These are phyloP conservation scores for Germaria angustata DNA, from an alignment of 2,888 invertebrate species.

Conservation along the genomic window DNA sequence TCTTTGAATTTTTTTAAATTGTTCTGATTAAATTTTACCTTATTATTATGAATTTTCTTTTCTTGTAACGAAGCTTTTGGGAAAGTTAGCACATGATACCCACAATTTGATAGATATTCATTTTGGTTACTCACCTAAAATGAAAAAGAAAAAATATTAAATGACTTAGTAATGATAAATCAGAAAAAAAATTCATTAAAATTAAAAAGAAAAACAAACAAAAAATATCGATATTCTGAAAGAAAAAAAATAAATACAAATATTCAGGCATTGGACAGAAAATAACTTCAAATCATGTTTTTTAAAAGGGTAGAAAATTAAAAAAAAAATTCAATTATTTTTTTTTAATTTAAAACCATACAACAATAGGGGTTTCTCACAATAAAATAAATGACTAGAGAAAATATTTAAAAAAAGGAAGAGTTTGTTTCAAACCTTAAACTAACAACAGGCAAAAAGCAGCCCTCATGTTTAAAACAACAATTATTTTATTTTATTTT, in stretches of 20 bases:
- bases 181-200: slow-evolving; percentile 8
- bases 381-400: slow-evolving; percentile 30
- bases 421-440: neutral
- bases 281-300: slow-evolving; percentile 47
- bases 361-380: slow-evolving; percentile 27
- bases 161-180: slow-evolving; percentile 58
- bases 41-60: neutral
- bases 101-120: neutral
- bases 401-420: neutral
- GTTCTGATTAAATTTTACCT: neutral
- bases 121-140: slow-evolving; percentile 49
- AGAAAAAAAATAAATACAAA: neutral
- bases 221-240: slow-evolving; percentile 14
- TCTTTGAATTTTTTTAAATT: too few relatives aligned
- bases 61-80: slow-evolving; percentile 11
- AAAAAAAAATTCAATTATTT: slow-evolving; percentile 21
- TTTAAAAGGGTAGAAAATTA: slow-evolving; percentile 57
- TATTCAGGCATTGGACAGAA: neutral
- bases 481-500: too few relatives aligned
- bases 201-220: neutral
- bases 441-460: neutral
- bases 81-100: slow-evolving; percentile 50
- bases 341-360: neutral
- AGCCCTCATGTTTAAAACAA: neutral
- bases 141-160: slow-evolving; percentile 27